Percentiles rank a stretch among this genome's conserved stretches.
Evolutionary conservation across 2,888 invertebrate genomes (phyloP).

Genomic region (Ophioninae sp.): DNA sequence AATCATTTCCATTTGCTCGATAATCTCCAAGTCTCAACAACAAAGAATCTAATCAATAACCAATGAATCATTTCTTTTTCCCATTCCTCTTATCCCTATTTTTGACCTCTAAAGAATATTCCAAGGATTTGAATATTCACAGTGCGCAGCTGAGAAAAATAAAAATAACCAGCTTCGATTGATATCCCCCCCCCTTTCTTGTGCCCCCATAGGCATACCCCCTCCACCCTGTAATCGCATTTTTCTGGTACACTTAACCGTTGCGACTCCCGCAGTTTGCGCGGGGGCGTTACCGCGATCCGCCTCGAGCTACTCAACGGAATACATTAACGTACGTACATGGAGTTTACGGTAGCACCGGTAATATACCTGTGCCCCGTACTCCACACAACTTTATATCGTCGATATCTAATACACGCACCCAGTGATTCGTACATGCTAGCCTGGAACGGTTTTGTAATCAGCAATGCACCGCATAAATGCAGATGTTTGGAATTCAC

Average conservation of each 20-base stretch:
- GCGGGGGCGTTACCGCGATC: constrained; percentile 58
- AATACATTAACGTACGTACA: constrained; percentile 36
- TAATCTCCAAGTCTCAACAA: too few relatives aligned
- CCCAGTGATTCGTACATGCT: constrained; percentile 16
- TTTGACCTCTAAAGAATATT: too few relatives aligned
- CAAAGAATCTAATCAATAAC: too few relatives aligned
- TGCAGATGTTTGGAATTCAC: background rate
- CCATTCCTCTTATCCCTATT: too few relatives aligned
- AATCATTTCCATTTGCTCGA: too few relatives aligned
- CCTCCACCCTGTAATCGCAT: constrained; percentile 34
- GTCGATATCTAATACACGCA: background rate
- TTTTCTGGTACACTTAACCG: constrained; percentile 40
- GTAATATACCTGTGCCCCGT: constrained; percentile 37
- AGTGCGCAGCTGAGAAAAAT: background rate
- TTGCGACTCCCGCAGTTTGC: constrained; percentile 48
- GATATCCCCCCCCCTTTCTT: background rate
- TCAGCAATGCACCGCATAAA: background rate
- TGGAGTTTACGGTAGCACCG: constrained; percentile 5
- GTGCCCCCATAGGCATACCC: background rate
- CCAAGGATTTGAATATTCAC: too few relatives aligned
- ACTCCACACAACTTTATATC: background rate
- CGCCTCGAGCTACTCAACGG: constrained; percentile 50
- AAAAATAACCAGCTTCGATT: constrained; percentile 23
- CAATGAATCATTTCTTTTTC: too few relatives aligned
- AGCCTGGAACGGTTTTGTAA: constrained; percentile 10